Evolutionary conservation across 2,113 vertebrate genomes (phyloP).

Genomic region (Oreochromis spilurus): DNA sequence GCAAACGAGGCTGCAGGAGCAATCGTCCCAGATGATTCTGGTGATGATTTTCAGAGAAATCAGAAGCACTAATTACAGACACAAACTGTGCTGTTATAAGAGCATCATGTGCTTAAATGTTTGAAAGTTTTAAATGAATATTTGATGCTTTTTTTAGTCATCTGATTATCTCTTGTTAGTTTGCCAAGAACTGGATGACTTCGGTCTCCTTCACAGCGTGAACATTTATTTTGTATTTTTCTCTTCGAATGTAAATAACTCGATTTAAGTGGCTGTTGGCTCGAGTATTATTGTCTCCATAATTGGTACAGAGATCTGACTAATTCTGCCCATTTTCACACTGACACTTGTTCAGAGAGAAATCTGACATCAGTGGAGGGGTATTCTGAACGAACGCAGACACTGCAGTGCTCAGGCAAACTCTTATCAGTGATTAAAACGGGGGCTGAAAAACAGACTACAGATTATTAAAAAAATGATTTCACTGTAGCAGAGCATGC

Average conservation of each 20-base stretch:
- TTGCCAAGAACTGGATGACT: constrained; percentile 11
- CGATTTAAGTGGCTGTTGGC: constrained; percentile 15
- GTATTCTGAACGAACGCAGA: neutral
- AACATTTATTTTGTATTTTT: constrained; percentile 4
- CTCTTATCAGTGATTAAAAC: neutral
- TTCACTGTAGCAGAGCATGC: neutral
- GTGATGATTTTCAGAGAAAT: neutral
- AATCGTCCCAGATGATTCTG: neutral
- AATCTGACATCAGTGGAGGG: neutral
- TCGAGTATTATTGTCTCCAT: constrained; percentile 13
- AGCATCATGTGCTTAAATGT: neutral
- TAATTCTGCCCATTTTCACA: constrained; percentile 11
- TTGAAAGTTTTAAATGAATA: constrained; percentile 2
- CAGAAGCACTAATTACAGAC: neutral
- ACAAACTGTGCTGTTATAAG: neutral
- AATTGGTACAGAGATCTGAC: constrained; percentile 9
- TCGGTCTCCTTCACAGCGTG: neutral
- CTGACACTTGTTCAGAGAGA: neutral
- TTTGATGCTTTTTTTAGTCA: neutral
- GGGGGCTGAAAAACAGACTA: neutral
- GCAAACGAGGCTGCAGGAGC: neutral
- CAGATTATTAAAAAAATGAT: neutral
- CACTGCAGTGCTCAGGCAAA: neutral
- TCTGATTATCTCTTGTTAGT: constrained; percentile 5
- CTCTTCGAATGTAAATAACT: constrained; percentile 11